Conservation (phyloP, 2,113 vertebrate genomes). For the Tragulus kanchil region DNA sequence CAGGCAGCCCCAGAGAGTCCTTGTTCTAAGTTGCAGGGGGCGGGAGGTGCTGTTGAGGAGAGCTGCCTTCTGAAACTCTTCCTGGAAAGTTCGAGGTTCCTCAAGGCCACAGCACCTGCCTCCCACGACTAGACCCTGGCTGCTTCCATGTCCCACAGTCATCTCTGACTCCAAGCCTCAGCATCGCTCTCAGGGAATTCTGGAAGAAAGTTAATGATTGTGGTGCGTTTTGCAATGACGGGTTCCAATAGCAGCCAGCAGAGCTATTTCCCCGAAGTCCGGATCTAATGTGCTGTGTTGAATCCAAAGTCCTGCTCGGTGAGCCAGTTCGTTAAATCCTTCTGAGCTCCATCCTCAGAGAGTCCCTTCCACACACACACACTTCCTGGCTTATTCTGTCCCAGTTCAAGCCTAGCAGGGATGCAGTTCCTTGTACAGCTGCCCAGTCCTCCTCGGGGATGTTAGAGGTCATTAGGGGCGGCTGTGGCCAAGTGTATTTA, state of each 20-base stretch:
- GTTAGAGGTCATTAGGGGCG: background rate
- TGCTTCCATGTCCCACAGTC: background rate
- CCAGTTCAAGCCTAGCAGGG: background rate
- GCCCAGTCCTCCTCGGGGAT: background rate
- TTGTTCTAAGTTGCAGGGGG: background rate
- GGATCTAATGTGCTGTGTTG: background rate
- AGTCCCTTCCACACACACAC: background rate
- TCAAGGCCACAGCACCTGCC: background rate
- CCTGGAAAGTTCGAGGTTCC: background rate
- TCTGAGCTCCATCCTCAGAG: background rate
- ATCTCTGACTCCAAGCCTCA: background rate
- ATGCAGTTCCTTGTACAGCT: background rate
- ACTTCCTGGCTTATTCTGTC: background rate
- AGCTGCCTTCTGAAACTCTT: background rate
- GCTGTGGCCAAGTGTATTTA: background rate
- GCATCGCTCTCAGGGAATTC: background rate
- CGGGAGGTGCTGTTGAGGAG: background rate
- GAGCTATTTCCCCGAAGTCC: background rate
- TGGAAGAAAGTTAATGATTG: background rate
- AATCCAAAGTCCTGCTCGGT: background rate
- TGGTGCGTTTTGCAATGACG: background rate
- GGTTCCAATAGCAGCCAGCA: background rate
- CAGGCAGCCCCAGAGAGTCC: background rate
- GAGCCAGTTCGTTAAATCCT: background rate
- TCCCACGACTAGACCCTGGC: background rate